Evolutionary conservation across 2,797 vertebrate species (phyloP), one percentile per base, ranked within the genome.

Genomic region (Tapera naevia): DNA sequence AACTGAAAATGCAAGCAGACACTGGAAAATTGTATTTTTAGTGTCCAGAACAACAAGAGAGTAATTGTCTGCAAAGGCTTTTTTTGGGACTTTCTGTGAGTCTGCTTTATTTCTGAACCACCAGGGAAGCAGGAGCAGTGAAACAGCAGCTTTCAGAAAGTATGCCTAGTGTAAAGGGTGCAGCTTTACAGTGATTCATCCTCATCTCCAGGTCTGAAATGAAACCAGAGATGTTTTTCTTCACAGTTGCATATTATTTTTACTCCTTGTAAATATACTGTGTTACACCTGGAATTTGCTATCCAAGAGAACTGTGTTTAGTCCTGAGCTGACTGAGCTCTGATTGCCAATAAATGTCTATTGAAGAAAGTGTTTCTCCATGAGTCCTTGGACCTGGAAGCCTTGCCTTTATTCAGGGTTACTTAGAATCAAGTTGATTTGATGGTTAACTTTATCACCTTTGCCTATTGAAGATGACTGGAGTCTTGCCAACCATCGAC

Each of bases 41-140:
- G 93, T 91, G 35, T 58, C 69, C 65, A 87, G 56, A 91, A 96
- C 80, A 97, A 97, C 97, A 97, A 97, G 92, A 94, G 89, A 72
- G 35, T 43, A 86, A 97, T 88, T 97, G 97, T 97, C 72, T 94
- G 27, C 80, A 61, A 82, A 81, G 8, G 67, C 4, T 27, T 65
- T 82, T 94, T 94, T 94, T 5, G 27, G 96, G 93, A 86, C 60
- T 88, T 92, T 91, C 81, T 93, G 90, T 76, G 85, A 95, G 95
- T 91, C 96, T 97, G 97, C 89, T 97, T 97, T 95, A 93, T 97
- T 98, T 97, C 97, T 95, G 94, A 97, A 84, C 91, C 96, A 91
- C 64, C 11, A 0, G 45, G 80, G 78, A 71, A 95, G 53, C 71
- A 78, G 89, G 64, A 54, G 82, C 78, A 84, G 86, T 96, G 96